These are phyloP conservation scores for Amorpha juglandis DNA, from an alignment of 2,888 invertebrate species.

Conservation along the genomic window DNA sequence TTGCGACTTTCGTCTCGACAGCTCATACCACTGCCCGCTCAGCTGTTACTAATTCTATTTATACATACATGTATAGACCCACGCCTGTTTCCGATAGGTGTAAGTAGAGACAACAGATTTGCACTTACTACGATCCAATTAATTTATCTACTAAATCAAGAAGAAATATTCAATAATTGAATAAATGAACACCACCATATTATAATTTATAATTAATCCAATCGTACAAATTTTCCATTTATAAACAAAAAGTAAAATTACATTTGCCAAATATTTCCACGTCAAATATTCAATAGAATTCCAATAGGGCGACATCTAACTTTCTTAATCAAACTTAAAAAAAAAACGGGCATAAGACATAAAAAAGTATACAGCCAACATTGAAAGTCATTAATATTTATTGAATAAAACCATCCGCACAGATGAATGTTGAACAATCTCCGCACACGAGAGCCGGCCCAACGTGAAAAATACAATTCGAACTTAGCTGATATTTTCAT, in stretches of 20 bases:
- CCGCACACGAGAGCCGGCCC: constrained; percentile 49
- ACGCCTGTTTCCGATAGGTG: no score
- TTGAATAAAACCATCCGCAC: constrained; percentile 53
- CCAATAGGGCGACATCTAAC: constrained; percentile 49
- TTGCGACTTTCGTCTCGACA: no score
- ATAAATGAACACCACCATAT: background rate
- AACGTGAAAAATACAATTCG: constrained; percentile 48
- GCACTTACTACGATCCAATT: no score
- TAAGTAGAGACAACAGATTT: no score
- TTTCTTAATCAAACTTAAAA: constrained; percentile 67
- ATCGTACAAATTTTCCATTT: background rate
- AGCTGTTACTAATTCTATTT: no score
- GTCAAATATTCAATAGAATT: constrained; percentile 13
- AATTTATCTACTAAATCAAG: no score
- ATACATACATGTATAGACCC: no score
- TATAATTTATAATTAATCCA: background rate
- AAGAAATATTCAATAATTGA: no score
- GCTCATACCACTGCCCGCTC: no score
- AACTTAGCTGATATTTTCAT: constrained; percentile 31
- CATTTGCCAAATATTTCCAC: background rate
- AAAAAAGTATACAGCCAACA: constrained; percentile 35
- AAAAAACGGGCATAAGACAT: constrained; percentile 4
- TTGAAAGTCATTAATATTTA: constrained; percentile 61
- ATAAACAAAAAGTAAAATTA: constrained; percentile 7
- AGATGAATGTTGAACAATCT: constrained; percentile 57